Base-by-base conservation (phyloP, 2,797 vertebrate genomes). In the Pteropus rufus region DNA sequence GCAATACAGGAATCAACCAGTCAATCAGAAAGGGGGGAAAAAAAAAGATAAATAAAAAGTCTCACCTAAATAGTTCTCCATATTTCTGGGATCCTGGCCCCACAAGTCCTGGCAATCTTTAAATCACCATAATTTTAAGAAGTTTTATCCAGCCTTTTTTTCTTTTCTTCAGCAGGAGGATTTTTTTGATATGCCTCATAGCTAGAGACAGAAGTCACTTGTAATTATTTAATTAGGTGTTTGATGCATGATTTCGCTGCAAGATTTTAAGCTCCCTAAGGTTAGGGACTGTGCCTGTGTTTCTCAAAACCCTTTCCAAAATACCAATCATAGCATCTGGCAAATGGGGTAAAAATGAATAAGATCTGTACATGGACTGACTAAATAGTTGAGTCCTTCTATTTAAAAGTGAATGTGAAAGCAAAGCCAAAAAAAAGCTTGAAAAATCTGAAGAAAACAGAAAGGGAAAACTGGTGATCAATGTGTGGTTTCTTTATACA, bases 161-260 rank as follows among this genome's bases (percentile, higher is more conserved):
- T 23, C 19, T 41, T 56, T 31, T 82, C 23, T 41, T 62, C 23
- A 54, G 36, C 65, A 75, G 14, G n/a, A 79, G 12, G 12, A 41
- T 60, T 21, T 84, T 80, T 93, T 58, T 96, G 34, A 56, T 54
- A 73, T 56, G 52, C 39, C 31, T 91, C 60, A 39, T 52, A 52
- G 62, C 39, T 83, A 8, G 46, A 77, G 44, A 49, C 49, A 91
- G 52, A 69, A 87, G 84, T 89, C 82, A 85, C 31, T 65, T 64
- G 39, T 56, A 89, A 89, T 80, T 80, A 91, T 39, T 82, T 93
- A 90, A 91, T 91, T 91, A 76, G 34, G 5, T 29, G 15, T 73
- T 79, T 79, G 85, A 91, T 80, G 44, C 36, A 77, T 69, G 46
- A 52, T 54, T 83, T 90, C 31, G 16, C 36, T 82, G 31, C 29